Evolutionary conservation across 2,797 vertebrate species (phyloP).

Genomic region (Amniataba percoides): DNA sequence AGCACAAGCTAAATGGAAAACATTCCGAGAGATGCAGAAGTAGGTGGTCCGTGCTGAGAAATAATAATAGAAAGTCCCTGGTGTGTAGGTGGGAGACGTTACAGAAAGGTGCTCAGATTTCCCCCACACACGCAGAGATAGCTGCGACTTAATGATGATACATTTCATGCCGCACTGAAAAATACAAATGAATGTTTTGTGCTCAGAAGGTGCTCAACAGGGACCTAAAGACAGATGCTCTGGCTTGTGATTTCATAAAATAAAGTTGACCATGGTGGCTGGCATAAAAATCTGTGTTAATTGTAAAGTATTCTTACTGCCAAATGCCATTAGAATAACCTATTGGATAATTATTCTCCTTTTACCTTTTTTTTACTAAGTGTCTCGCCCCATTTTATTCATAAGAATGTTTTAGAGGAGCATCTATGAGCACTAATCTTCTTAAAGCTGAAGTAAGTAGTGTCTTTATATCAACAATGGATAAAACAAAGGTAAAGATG

Average conservation of each 20-base stretch:
- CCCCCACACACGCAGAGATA: neutral
- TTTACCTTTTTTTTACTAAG: neutral
- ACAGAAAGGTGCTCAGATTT: conserved; percentile 21
- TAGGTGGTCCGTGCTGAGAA: conserved; percentile 13
- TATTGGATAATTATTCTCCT: neutral
- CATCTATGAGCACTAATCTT: neutral
- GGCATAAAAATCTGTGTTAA: neutral
- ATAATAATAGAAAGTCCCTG: conserved; percentile 40
- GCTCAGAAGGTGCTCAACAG: conserved; percentile 15
- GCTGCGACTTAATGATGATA: conserved; percentile 42
- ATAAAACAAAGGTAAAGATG: neutral
- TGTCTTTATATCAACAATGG: neutral
- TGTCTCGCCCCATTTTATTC: neutral
- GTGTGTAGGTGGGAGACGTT: conserved; percentile 28
- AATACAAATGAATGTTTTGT: conserved; percentile 24
- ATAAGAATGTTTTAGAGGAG: neutral
- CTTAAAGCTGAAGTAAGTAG: neutral
- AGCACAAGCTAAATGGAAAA: conserved; percentile 35
- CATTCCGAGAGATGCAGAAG: conserved; percentile 30
- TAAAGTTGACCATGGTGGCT: conserved; percentile 1
- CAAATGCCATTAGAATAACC: neutral
- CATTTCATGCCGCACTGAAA: conserved; percentile 20
- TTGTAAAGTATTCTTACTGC: neutral
- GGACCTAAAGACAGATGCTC: conserved; percentile 26
- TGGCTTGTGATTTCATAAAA: conserved; percentile 15